Conservation (phyloP, 2,113 vertebrate genomes). For the Sphyrna mokarran region DNA sequence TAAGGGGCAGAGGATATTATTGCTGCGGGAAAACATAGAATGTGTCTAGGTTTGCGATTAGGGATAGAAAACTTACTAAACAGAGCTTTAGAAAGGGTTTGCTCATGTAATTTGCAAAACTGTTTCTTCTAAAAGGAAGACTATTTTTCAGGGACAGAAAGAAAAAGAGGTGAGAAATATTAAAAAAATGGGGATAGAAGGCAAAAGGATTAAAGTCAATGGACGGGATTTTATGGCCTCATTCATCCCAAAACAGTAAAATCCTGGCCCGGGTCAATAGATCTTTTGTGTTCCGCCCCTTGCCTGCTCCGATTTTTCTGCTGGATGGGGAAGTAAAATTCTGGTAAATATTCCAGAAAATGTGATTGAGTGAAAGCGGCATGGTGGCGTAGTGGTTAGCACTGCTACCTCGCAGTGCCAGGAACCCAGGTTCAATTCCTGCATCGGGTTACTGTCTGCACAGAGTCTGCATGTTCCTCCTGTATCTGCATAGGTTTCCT, state of each 20-base stretch:
- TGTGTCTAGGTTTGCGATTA: background rate
- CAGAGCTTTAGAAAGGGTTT: background rate
- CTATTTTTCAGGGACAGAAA: background rate
- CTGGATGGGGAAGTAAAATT: too few relatives aligned
- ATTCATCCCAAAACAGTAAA: too few relatives aligned
- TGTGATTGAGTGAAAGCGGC: background rate
- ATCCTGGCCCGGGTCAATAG: too few relatives aligned
- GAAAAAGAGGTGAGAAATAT: background rate
- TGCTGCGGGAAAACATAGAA: background rate
- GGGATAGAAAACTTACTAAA: background rate
- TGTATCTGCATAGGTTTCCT: too few relatives aligned
- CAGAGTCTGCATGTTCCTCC: too few relatives aligned
- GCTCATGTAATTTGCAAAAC: background rate
- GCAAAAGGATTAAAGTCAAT: background rate
- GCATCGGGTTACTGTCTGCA: too few relatives aligned
- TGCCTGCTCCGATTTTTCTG: too few relatives aligned
- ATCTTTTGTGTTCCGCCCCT: too few relatives aligned
- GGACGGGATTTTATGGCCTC: too few relatives aligned
- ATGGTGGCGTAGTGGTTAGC: too few relatives aligned
- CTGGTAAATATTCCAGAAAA: background rate
- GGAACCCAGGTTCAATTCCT: too few relatives aligned
- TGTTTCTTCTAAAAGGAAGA: background rate
- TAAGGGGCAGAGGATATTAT: background rate
- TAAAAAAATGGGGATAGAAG: background rate
- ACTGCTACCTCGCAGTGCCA: too few relatives aligned